Percentiles rank a stretch among this genome's conserved stretches.
These are phyloP conservation scores for Indicator indicator DNA, from an alignment of 2,113 vertebrate genomes.

Conservation along the genomic window DNA sequence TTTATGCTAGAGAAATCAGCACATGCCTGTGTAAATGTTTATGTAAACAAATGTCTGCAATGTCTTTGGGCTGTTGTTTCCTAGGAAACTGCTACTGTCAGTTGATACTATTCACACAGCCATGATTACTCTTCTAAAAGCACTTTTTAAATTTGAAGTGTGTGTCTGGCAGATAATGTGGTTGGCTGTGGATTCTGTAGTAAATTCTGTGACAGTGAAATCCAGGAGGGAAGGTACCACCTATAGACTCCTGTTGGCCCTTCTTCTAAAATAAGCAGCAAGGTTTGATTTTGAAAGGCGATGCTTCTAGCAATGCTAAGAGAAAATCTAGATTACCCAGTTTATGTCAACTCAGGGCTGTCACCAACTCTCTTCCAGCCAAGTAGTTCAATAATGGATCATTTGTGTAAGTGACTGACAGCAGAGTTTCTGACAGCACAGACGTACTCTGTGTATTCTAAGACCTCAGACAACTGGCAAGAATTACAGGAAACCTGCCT, in stretches of 20 bases:
- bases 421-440: neutral
- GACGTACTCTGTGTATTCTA: accelerated
- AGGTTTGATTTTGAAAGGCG: neutral
- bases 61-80: neutral
- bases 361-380: neutral
- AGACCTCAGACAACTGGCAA: neutral
- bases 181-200: neutral
- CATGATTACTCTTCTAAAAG: neutral
- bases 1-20: neutral
- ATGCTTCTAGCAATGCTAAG: neutral
- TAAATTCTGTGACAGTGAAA: neutral
- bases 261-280: neutral
- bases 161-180: neutral
- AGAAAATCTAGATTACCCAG: neutral
- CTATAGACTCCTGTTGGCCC: neutral
- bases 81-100: neutral
- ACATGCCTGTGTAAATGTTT: neutral
- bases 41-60: neutral
- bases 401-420: neutral
- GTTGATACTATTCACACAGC: neutral
- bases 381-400: neutral
- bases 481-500: neutral
- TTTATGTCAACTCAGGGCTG: neutral
- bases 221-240: neutral
- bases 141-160: neutral